phyloP scores from a whole-genome alignment of 2,888 invertebrate species.

The Cartodere bifasciata region DNA sequence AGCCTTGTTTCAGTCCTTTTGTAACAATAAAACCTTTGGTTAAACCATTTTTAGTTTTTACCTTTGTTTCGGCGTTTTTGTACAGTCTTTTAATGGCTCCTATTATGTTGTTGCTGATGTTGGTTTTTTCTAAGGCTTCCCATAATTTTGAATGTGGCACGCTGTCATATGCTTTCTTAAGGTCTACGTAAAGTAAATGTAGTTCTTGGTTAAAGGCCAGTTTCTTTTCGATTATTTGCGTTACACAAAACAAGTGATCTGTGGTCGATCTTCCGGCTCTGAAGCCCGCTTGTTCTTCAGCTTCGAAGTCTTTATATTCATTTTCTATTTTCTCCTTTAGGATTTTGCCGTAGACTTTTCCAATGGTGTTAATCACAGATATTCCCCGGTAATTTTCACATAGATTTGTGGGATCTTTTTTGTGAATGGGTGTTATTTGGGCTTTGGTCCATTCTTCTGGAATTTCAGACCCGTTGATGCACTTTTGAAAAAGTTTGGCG shows the following conservation, averaged over 20 bases:
- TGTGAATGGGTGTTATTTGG: conserved; percentile 4
- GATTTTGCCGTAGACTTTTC: conserved; percentile 3
- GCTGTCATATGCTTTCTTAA: too few species aligned
- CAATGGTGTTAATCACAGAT: conserved; percentile 1
- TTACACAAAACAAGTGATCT: conserved; percentile 8
- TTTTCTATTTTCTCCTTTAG: conserved; percentile 6
- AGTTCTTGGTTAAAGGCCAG: conserved; percentile 1
- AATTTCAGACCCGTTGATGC: conserved; percentile 1
- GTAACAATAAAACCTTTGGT: conserved; percentile 2
- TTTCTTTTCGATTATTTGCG: conserved; percentile 8
- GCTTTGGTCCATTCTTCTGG: conserved; percentile 5
- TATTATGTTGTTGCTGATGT: conserved; percentile 2
- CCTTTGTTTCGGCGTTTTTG: not conserved
- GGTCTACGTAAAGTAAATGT: conserved; percentile 3
- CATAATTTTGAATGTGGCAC: conserved; percentile 1
- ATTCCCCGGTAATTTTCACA: conserved; percentile 5
- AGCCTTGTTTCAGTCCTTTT: conserved; percentile 3
- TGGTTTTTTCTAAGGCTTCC: conserved; percentile 2
- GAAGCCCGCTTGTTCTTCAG: conserved; percentile 13
- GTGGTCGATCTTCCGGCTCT: conserved; percentile 10
- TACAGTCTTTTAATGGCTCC: conserved; percentile 2
- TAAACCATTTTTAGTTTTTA: conserved; percentile 1
- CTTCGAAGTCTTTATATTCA: conserved; percentile 8
- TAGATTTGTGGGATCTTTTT: conserved; percentile 1
- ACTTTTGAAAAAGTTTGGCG: conserved; percentile 3